A percentile compares a stretch with the other conserved stretches of the same genome.
Conservation (phyloP, 2,113 vertebrate genomes). For the Oplegnathus fasciatus region DNA sequence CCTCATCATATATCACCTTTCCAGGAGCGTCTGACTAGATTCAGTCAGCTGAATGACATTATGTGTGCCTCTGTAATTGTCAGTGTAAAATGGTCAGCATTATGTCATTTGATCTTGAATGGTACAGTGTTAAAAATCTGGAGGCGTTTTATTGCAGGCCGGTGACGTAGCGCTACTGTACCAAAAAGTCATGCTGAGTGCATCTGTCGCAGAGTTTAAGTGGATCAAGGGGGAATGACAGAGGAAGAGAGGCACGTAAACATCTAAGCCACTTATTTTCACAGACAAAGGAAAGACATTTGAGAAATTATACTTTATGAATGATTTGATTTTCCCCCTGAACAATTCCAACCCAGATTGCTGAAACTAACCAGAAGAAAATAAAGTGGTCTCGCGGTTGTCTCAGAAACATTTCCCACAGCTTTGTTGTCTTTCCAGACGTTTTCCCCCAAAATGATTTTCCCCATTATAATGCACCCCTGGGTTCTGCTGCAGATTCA, state of each 20-base stretch:
- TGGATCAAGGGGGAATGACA: slow-evolving; percentile 13
- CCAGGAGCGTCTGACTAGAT: slow-evolving; percentile 37
- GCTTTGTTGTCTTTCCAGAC: slow-evolving; percentile 77
- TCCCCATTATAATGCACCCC: slow-evolving; percentile 57
- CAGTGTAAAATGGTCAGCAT: slow-evolving; percentile 6
- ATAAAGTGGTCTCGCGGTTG: slow-evolving; percentile 53
- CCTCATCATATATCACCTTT: slow-evolving; percentile 51
- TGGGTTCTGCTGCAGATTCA: slow-evolving; percentile 61
- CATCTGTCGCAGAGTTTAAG: slow-evolving; percentile 52
- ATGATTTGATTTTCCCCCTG: slow-evolving; percentile 54
- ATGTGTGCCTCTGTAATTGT: slow-evolving; percentile 15
- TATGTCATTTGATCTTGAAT: slow-evolving; percentile 28
- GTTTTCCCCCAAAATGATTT: slow-evolving; percentile 46
- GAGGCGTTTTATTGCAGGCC: slow-evolving; percentile 39
- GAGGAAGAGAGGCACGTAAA: slow-evolving; percentile 30
- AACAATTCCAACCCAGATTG: slow-evolving; percentile 31
- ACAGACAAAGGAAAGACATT: slow-evolving; percentile 37
- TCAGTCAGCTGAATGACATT: slow-evolving; percentile 34
- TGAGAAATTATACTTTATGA: slow-evolving; percentile 43
- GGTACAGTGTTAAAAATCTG: slow-evolving; percentile 37
- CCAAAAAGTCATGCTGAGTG: slow-evolving; percentile 43
- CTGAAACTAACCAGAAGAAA: slow-evolving; percentile 66
- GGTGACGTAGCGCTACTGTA: slow-evolving; percentile 31
- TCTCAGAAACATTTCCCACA: slow-evolving; percentile 68
- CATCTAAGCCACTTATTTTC: slow-evolving; percentile 48